Percentiles rank a stretch among this genome's conserved stretches.
phyloP scores from a whole-genome alignment of 1,140 invertebrate genomes.

The Papilio glaucus region DNA sequence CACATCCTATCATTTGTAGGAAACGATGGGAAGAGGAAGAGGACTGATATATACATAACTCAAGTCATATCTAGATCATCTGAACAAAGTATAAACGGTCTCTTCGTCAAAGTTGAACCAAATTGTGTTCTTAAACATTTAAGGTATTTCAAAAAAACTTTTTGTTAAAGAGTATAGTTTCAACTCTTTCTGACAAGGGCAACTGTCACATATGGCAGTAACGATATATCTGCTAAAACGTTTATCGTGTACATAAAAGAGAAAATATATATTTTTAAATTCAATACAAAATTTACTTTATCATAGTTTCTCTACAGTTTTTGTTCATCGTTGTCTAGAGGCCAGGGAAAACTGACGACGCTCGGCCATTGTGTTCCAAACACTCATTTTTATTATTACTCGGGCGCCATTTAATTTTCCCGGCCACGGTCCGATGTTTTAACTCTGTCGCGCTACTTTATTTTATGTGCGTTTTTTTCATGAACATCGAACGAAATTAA shows the following conservation, averaged over 20 bases:
- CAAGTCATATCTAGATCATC: no score
- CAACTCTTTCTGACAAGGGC: not conserved
- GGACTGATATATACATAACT: no score
- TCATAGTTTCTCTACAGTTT: constrained; percentile 21
- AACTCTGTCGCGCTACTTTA: constrained; percentile 47
- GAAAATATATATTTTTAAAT: constrained; percentile 4
- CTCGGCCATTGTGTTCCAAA: constrained; percentile 64
- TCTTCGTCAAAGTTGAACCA: no score
- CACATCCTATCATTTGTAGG: no score
- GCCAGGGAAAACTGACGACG: constrained; percentile 44
- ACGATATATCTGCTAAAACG: not conserved
- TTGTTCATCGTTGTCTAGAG: constrained; percentile 22
- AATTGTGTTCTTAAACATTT: no score
- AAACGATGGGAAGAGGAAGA: no score
- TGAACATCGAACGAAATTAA: constrained; percentile 47
- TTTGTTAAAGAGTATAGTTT: no score
- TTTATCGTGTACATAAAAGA: not conserved
- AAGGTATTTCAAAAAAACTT: no score
- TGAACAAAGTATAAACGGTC: no score
- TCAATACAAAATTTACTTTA: constrained; percentile 33
- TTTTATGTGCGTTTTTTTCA: constrained; percentile 44
- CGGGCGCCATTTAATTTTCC: constrained; percentile 68
- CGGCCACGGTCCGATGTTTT: constrained; percentile 50
- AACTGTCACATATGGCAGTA: not conserved
- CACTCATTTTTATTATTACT: constrained; percentile 73